These are phyloP conservation scores for Xyliphius kryptos DNA, from an alignment of 2,113 vertebrate species.

Conservation along the genomic window DNA sequence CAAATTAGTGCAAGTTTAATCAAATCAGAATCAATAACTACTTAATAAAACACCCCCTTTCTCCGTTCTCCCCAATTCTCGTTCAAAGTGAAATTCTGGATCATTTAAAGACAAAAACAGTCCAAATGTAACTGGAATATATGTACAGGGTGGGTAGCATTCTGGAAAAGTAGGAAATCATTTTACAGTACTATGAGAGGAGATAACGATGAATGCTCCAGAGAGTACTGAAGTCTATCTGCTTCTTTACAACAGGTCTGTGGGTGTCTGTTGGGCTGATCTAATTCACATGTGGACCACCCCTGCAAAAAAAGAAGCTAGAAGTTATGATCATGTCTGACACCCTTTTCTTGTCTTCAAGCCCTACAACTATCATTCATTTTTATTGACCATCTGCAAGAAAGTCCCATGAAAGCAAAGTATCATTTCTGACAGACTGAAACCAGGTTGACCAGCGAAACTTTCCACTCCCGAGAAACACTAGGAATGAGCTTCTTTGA, in stretches of 20 bases:
- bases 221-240: constrained; percentile 31
- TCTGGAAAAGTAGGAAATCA: constrained; percentile 19
- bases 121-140: constrained; percentile 27
- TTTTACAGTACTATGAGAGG: constrained; percentile 22
- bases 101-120: constrained; percentile 45
- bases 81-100: constrained; percentile 53
- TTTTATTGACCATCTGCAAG: constrained; percentile 65
- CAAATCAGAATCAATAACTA: constrained; percentile 73
- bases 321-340: constrained; percentile 43
- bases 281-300: constrained; percentile 51
- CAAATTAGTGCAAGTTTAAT: constrained; percentile 77
- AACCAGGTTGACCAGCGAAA: constrained; percentile 32
- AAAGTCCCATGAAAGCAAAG: constrained; percentile 59
- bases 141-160: constrained; percentile 8
- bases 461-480: constrained; percentile 30
- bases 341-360: constrained; percentile 39
- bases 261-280: constrained; percentile 40
- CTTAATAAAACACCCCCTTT: constrained; percentile 69
- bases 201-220: constrained; percentile 33
- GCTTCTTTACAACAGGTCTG: constrained; percentile 33
- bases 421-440: constrained; percentile 55
- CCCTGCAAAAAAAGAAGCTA: constrained; percentile 33
- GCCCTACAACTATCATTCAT: constrained; percentile 55
- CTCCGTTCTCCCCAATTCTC: constrained; percentile 38
- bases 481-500: too few species aligned